phyloP scores from a whole-genome alignment of 2,797 vertebrate genomes.

The Syngnathus acus region DNA sequence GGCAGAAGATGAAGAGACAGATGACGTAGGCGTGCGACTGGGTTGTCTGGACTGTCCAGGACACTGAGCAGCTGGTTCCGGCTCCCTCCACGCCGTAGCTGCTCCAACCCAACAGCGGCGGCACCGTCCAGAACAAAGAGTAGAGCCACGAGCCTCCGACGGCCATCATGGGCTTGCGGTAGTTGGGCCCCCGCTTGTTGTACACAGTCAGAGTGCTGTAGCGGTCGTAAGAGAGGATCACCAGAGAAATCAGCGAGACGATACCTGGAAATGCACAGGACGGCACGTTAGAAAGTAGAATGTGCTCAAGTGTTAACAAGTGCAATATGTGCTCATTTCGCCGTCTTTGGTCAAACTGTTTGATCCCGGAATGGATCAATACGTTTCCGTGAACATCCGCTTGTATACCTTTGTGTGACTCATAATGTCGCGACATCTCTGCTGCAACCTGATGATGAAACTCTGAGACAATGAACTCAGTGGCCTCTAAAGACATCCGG shows the following conservation, averaged over 20 bases:
- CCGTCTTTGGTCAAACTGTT: too few relatives aligned
- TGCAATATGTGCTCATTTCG: too few relatives aligned
- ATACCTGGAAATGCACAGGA: constrained; percentile 69
- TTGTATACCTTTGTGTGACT: too few relatives aligned
- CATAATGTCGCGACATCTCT: too few relatives aligned
- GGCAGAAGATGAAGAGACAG: constrained; percentile 85
- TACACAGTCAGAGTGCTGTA: constrained; percentile 82
- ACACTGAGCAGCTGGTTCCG: constrained; percentile 82
- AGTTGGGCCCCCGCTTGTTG: constrained; percentile 69
- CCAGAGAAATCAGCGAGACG: constrained; percentile 82
- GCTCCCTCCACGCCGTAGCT: constrained; percentile 80
- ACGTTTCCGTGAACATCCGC: too few relatives aligned
- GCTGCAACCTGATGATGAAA: too few relatives aligned
- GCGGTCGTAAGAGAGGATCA: constrained; percentile 82
- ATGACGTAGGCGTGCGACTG: constrained; percentile 81
- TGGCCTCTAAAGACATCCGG: too few relatives aligned
- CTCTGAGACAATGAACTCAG: too few relatives aligned
- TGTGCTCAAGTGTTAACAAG: too few relatives aligned
- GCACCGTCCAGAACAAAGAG: constrained; percentile 82
- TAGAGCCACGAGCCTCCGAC: constrained; percentile 80
- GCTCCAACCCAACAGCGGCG: constrained; percentile 84
- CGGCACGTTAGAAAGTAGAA: too few relatives aligned
- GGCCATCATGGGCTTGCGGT: constrained; percentile 74
- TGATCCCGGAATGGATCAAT: too few relatives aligned
- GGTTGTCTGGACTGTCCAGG: constrained; percentile 72